Conservation (phyloP, 2,113 vertebrate genomes). For the Mohoua ochrocephala region DNA sequence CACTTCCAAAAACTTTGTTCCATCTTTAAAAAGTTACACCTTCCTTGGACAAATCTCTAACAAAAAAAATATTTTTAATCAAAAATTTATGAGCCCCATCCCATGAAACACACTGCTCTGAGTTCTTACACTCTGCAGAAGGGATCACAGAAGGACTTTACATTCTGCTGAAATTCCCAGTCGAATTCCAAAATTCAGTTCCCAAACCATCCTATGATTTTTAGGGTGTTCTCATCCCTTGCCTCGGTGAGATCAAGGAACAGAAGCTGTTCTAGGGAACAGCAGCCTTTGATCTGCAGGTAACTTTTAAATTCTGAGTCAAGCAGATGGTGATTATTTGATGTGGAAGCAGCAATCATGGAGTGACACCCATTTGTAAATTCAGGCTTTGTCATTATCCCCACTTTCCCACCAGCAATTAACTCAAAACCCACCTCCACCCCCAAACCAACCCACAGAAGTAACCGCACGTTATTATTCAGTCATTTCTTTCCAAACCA, state of each 20-base stretch:
- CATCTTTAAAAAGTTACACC: neutral
- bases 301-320: neutral
- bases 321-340: neutral
- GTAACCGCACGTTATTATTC: accelerated
- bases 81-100: neutral
- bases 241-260: neutral
- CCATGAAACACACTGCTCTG: accelerated
- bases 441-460: neutral
- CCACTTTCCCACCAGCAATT: neutral
- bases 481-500: neutral
- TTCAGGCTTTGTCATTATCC: neutral
- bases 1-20: neutral
- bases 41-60: neutral
- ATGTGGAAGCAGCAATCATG: neutral
- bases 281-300: neutral
- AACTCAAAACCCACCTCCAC: neutral
- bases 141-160: neutral
- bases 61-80: neutral
- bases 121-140: neutral
- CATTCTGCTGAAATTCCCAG: neutral
- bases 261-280: neutral
- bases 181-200: neutral
- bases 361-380: neutral
- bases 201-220: neutral
- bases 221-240: neutral